Evolutionary conservation across 2,113 vertebrate genomes (phyloP).

Genomic region (Polypterus bichir): DNA sequence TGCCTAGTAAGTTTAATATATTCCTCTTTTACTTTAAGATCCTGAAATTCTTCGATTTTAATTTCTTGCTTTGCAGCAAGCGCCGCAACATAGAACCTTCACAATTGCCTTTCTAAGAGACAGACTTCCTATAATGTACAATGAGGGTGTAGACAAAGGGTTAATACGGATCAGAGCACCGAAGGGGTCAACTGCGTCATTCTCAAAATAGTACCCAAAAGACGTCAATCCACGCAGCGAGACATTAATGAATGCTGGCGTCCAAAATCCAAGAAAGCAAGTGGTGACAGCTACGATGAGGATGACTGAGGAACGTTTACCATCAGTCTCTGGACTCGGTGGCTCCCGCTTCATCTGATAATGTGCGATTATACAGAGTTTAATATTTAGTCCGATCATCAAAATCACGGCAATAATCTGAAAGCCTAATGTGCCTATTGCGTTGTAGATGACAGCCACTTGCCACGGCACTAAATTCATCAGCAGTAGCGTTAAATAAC

Average conservation of each 20-base stretch:
- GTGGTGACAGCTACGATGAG: conserved; percentile 55
- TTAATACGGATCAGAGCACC: background rate
- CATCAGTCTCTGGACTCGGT: conserved; percentile 38
- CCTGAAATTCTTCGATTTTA: too few species aligned
- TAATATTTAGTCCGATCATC: conserved; percentile 49
- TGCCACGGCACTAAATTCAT: conserved; percentile 43
- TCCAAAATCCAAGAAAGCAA: conserved; percentile 46
- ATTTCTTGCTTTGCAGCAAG: too few species aligned
- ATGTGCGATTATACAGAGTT: conserved; percentile 49
- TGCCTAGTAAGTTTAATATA: too few species aligned
- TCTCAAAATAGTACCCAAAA: background rate
- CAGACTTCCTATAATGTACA: background rate
- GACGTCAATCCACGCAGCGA: background rate
- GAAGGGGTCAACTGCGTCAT: background rate
- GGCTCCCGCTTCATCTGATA: conserved; percentile 40
- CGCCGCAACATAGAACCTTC: background rate
- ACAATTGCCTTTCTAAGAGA: background rate
- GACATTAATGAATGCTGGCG: background rate
- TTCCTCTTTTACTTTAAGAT: too few species aligned
- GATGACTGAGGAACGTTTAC: conserved; percentile 48
- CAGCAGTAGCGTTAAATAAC: conserved; percentile 40
- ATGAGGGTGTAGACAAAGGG: background rate
- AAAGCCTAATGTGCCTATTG: conserved; percentile 43
- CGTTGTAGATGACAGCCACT: conserved; percentile 43
- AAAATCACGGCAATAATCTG: conserved; percentile 39